Evolutionary conservation across 2,797 vertebrate genomes (phyloP), one percentile per base, ranked within the genome.

Genomic region (Philypnodon macrostomus): DNA sequence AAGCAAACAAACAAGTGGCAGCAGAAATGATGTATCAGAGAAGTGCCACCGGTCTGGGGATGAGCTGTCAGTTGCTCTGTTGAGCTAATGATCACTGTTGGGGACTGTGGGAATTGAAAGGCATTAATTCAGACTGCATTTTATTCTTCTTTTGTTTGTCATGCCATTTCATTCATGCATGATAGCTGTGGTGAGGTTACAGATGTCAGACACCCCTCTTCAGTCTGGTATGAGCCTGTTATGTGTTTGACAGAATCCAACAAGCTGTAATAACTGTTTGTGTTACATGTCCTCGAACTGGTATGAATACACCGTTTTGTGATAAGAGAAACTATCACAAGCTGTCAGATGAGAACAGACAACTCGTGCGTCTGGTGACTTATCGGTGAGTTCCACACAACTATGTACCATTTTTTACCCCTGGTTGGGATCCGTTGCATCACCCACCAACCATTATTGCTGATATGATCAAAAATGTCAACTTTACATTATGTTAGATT

Each of bases 1-100:
- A 80, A 85, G 79, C 75, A 88, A 84, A 86, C 77, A 87, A 85
- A 81, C 73, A 76, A 60, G 71, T 58, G 56, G 70, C 44, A 71
- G 67, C 64, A 77, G 63, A 76, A 77, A 83, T 76, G 69, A 85
- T 85, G 75, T 75, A 87, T 81, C 79, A 83, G 73, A 71, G 60
- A 80, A 60, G 59, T 69, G 70, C 76, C 76, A 81, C 48, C n/a
- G 36, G 60, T 72, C n/a, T 50, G 52, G 72, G 73, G 73, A 84
- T 70, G 72, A 73, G 78, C 80, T 85, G 85, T 87, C 80, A 81
- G 73, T 77, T 49, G 83, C 80, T 81, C 73, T 79, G 79, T 67
- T 81, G 80, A 77, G 63, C 81, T 84, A 85, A 85, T 88, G 79
- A 84, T 87, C 67, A 81, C 81, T 65, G 44, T 46, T 65, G 64